Evolutionary conservation across 2,113 vertebrate species (phyloP).

Genomic region (Ceuthmochares aereus): DNA sequence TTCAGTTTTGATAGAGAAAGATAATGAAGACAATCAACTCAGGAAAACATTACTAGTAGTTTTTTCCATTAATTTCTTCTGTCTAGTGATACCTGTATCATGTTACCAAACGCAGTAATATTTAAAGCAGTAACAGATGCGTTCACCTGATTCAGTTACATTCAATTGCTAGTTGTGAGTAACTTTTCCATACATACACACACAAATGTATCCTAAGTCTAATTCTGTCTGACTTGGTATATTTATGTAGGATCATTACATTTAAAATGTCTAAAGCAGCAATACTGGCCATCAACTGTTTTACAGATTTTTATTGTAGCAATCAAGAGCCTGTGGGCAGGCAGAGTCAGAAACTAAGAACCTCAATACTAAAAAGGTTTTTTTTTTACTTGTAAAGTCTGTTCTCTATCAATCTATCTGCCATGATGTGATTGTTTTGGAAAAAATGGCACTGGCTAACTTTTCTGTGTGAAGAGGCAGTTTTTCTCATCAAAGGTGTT

Average conservation of each 20-base stretch:
- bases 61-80: not conserved
- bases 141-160: not conserved
- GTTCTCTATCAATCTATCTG: not conserved
- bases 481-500: not conserved
- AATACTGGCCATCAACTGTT: not conserved
- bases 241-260: not conserved
- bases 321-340: not conserved
- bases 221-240: not conserved
- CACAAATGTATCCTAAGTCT: not conserved
- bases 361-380: not conserved
- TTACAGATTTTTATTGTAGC: not conserved
- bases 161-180: not conserved
- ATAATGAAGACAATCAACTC: not conserved
- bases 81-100: not conserved
- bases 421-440: not conserved
- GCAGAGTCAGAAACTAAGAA: not conserved
- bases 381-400: not conserved
- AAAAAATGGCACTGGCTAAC: not conserved
- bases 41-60: not conserved
- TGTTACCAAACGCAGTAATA: not conserved
- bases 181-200: not conserved
- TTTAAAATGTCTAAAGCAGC: not conserved
- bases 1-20: not conserved
- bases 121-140: not conserved
- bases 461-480: not conserved